phyloP scores from a whole-genome alignment of 2,797 vertebrate species.

The Malurus leucopterus region DNA sequence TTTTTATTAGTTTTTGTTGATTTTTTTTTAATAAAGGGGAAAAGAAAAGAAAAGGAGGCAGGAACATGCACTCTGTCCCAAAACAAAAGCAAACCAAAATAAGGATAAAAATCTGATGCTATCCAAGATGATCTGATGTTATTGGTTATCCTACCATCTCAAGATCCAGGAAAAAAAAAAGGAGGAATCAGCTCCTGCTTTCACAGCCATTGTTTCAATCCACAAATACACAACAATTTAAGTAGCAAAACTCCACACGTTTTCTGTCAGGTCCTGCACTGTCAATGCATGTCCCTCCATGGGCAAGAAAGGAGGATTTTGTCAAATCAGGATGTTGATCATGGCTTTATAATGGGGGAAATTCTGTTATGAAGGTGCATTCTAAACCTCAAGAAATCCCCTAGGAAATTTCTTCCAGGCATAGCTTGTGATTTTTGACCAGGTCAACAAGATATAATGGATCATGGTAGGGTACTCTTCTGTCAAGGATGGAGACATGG shows the following conservation, averaged over 20 bases:
- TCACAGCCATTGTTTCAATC: background rate
- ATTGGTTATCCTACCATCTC: background rate
- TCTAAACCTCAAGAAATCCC: background rate
- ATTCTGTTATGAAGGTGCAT: rapidly evolving
- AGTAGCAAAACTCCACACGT: background rate
- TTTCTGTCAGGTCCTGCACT: background rate
- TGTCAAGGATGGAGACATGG: rapidly evolving
- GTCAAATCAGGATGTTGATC: background rate
- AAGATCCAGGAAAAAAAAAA: background rate
- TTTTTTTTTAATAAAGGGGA: background rate
- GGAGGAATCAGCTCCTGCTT: background rate
- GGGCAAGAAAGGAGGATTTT: background rate
- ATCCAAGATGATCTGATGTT: background rate
- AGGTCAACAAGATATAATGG: background rate
- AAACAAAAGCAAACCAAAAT: background rate
- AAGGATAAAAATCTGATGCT: background rate
- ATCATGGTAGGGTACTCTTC: background rate
- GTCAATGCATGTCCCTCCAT: rapidly evolving
- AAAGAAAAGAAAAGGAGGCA: background rate
- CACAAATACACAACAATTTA: background rate
- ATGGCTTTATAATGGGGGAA: background rate
- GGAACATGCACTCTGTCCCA: background rate
- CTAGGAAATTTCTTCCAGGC: background rate
- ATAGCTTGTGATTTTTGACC: background rate
- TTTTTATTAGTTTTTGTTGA: background rate